Evolutionary conservation across 2,888 invertebrate species (phyloP).

Genomic region (Endotricha flammealis): DNA sequence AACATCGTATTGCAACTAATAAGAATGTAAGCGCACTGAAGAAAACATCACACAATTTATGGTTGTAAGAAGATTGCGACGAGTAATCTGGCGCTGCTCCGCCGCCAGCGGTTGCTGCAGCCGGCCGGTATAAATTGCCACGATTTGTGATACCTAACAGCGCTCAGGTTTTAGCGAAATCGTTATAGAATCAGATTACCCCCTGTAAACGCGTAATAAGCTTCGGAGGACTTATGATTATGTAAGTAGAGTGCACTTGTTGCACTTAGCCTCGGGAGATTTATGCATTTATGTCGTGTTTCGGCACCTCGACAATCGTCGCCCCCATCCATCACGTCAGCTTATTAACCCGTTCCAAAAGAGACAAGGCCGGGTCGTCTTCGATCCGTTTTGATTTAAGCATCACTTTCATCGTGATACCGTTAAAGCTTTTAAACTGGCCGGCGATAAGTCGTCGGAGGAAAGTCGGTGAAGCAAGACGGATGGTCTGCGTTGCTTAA

Average conservation of each 20-base stretch:
- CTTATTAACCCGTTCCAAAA: constrained; percentile 37
- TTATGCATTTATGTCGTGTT: constrained; percentile 20
- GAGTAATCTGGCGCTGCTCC: constrained; percentile 40
- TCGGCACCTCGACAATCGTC: constrained; percentile 24
- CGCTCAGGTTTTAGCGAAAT: constrained; percentile 47
- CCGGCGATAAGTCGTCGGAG: constrained; percentile 44
- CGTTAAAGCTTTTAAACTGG: constrained; percentile 65
- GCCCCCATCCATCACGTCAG: constrained; percentile 36
- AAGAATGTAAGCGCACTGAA: constrained; percentile 42
- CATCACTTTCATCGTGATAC: constrained; percentile 65
- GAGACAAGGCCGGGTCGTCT: constrained; percentile 39
- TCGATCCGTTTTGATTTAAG: constrained; percentile 53
- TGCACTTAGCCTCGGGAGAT: constrained; percentile 2
- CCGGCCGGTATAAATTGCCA: constrained; percentile 56
- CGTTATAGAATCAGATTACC: constrained; percentile 56
- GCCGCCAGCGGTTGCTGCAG: constrained; percentile 27
- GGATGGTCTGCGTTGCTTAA: constrained; percentile 50
- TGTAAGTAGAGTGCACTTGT: constrained; percentile 9
- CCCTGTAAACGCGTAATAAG: constrained; percentile 20
- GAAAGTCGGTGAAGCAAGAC: constrained; percentile 62
- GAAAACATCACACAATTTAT: constrained; percentile 60
- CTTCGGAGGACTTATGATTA: constrained; percentile 14
- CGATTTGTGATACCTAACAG: constrained; percentile 44
- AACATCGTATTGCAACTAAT: constrained; percentile 36
- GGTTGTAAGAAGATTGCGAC: constrained; percentile 56